These are phyloP conservation scores for Hippopotamyrus pictus DNA, from an alignment of 2,797 vertebrate genomes.

Conservation along the genomic window DNA sequence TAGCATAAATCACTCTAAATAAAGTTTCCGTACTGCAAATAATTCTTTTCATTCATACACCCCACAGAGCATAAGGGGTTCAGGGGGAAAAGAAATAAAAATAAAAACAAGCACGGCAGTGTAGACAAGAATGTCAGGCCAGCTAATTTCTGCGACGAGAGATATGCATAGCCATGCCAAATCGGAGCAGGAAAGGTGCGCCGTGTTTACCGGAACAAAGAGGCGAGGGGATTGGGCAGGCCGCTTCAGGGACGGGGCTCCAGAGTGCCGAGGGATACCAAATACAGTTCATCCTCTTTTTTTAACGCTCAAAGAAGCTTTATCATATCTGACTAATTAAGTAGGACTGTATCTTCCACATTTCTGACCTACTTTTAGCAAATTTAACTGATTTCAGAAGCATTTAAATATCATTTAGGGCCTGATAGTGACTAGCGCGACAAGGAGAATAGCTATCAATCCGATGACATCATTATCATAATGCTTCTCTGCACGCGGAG, in stretches of 20 bases:
- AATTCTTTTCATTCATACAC: neutral
- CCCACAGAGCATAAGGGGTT: neutral
- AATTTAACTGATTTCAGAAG: slow-evolving; percentile 18
- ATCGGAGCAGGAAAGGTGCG: neutral
- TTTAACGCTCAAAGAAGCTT: neutral
- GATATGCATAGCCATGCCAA: neutral
- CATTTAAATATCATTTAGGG: slow-evolving; percentile 4
- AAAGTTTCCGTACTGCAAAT: neutral
- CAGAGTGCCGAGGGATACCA: neutral
- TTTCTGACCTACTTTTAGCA: slow-evolving; percentile 21
- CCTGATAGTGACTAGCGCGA: neutral
- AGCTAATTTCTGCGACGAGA: neutral
- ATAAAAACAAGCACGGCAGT: neutral
- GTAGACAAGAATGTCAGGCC: neutral
- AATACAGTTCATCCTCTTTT: neutral
- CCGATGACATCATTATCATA: slow-evolving; percentile 4
- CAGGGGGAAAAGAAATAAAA: neutral
- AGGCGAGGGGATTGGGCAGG: neutral
- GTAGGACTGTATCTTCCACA: slow-evolving; percentile 15
- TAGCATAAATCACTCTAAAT: no score
- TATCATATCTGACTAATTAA: slow-evolving; percentile 21
- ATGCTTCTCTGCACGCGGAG: neutral
- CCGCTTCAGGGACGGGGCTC: neutral
- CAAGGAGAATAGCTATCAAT: slow-evolving; percentile 18
- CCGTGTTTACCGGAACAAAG: neutral